Evolutionary conservation across 2,888 invertebrate genomes (phyloP).

Genomic region (Hanleya hanleyi): DNA sequence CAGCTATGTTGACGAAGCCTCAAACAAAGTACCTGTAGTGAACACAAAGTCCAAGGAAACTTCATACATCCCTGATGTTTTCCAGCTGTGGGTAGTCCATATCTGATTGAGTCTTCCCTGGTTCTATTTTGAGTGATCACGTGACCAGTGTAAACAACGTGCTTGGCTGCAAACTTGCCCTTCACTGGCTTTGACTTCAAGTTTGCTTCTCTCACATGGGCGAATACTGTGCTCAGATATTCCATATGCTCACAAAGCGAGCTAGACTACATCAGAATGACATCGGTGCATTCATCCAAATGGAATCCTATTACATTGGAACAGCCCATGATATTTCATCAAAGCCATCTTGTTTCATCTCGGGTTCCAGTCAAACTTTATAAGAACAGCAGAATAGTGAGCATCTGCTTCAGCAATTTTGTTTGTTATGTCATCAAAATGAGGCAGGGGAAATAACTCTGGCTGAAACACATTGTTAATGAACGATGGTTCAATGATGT

Average conservation of each 20-base stretch:
- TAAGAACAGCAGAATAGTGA: slow-evolving; percentile 15
- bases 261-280: slow-evolving; percentile 3
- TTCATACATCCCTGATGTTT: not conserved
- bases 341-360: slow-evolving; percentile 1
- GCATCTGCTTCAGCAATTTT: slow-evolving; percentile 24
- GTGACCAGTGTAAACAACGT: not conserved
- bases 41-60: slow-evolving; percentile 32
- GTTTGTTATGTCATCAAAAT: slow-evolving; percentile 21
- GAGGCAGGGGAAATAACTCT: slow-evolving; percentile 24
- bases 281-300: slow-evolving; percentile 15
- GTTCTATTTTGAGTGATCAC: not conserved
- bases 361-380: slow-evolving; percentile 10
- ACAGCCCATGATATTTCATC: not conserved
- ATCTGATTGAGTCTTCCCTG: not conserved
- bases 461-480: not conserved
- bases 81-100: not conserved
- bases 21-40: slow-evolving; percentile 70
- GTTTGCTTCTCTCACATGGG: not conserved
- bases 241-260: not conserved
- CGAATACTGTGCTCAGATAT: not conserved
- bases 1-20: slow-evolving; percentile 26
- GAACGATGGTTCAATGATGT: slow-evolving; percentile 11
- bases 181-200: slow-evolving; percentile 6
- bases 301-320: not conserved
- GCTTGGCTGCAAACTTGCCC: too few species aligned